Evolutionary conservation across 2,888 invertebrate species (phyloP).

Genomic region (Acleris holmiana): DNA sequence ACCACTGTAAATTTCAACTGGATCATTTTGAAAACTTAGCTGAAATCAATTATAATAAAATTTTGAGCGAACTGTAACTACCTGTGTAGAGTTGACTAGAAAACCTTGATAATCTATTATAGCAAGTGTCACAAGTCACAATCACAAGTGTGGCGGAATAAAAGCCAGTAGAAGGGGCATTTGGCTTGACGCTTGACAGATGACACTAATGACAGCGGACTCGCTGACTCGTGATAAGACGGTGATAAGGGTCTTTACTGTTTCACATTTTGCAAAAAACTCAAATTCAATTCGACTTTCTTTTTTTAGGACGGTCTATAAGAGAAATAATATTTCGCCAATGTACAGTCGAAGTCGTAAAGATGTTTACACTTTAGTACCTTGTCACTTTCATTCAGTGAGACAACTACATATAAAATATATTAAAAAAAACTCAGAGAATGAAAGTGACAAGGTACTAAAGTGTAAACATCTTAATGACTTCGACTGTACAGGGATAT

Average conservation of each 20-base stretch:
- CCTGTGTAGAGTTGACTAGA: constrained; percentile 4
- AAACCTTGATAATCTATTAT: too few species aligned
- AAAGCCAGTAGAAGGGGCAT: background rate
- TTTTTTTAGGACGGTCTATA: too few species aligned
- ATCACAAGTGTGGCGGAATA: constrained; percentile 8
- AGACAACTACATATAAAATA: too few species aligned
- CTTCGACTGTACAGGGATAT: too few species aligned
- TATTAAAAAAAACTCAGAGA: too few species aligned
- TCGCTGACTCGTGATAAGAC: background rate
- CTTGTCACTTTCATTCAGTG: too few species aligned
- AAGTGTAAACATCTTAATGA: too few species aligned
- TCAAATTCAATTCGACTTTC: background rate
- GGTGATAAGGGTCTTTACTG: constrained; percentile 16
- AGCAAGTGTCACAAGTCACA: too few species aligned
- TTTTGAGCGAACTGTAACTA: background rate
- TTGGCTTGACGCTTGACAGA: background rate
- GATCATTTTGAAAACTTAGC: constrained; percentile 31
- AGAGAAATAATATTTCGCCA: too few species aligned
- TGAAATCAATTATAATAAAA: constrained; percentile 21
- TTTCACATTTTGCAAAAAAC: constrained; percentile 18
- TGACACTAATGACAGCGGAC: constrained; percentile 31
- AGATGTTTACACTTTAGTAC: too few species aligned
- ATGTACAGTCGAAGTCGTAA: too few species aligned
- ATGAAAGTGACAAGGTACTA: too few species aligned
- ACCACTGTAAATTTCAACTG: constrained; percentile 33